phyloP scores from a whole-genome alignment of 1,140 invertebrate species.

The Cotesia typhae region DNA sequence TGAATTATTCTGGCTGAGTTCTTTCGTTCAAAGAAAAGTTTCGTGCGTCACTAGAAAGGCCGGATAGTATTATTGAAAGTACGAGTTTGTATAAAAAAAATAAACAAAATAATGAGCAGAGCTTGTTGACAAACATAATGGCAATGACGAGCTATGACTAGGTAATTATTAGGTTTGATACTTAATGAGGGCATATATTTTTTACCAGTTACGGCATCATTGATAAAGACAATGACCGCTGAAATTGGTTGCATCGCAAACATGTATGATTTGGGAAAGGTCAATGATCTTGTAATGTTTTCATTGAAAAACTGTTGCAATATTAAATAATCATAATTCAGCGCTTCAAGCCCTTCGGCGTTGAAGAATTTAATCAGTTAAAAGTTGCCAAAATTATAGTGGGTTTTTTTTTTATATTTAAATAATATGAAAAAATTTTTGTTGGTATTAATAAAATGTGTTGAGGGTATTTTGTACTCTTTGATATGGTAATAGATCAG shows the following conservation, averaged over 20 bases:
- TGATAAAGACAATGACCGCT: not conserved
- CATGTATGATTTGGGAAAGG: not conserved
- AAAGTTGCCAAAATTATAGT: too few relatives aligned
- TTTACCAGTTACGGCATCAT: not conserved
- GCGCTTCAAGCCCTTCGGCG: too few relatives aligned
- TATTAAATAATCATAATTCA: too few relatives aligned
- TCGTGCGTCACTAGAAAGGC: conserved; percentile 28
- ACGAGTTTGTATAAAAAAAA: not conserved
- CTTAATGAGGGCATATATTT: not conserved
- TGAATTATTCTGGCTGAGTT: conserved; percentile 6
- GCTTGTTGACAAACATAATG: not conserved
- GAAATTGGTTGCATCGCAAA: not conserved
- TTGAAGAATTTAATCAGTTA: not conserved
- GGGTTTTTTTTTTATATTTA: too few relatives aligned
- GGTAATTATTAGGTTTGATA: not conserved
- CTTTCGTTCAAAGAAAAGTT: not conserved
- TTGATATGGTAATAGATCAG: too few relatives aligned
- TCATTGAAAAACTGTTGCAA: conserved; percentile 14
- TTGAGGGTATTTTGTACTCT: too few relatives aligned
- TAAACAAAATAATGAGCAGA: not conserved
- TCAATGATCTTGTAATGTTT: not conserved
- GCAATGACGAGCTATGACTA: not conserved
- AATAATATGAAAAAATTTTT: too few relatives aligned
- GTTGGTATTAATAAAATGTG: too few relatives aligned
- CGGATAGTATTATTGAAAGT: conserved; percentile 1